Base-by-base conservation (phyloP, 2,888 invertebrate genomes). In the Sarcophaga caerulescens region DNA sequence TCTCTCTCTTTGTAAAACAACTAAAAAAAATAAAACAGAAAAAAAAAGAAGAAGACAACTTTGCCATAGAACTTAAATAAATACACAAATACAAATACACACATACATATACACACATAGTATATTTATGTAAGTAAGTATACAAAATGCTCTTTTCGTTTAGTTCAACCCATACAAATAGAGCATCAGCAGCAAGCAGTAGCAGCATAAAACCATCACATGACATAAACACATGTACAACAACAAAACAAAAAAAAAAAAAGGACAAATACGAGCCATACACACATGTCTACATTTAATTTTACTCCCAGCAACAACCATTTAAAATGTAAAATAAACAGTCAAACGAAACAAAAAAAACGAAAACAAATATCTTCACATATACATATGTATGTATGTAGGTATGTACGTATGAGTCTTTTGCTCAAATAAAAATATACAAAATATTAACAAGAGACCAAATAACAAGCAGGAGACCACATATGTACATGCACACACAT, bases 391-490 rank as follows among this genome's bases (percentile, higher is more conserved):
- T 35, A 35, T 35, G 35, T 4, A 25, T 4, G 4, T 25, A 25
- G 2, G 25, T 6, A 63, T 25, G 23, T 25, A 63, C 63, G 23
- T 14, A 25, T 14, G 23, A 66, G n/a, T 14, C 44, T 66, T 52
- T 52, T 52, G 52, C 17, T 71, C 44, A 76, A 60, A 81, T 19
- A 35, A 44, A 69, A 47, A 62, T 47, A 77, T 35, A 79, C 57
- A 79, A 85, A 79, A 80, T 83, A 80, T 83, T 82, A 83, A 82
- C 82, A 82, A 85, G 80, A 83, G 60, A 59, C 68, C 70, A 75
- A 75, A 45, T 60, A 47, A 80, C 65, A 71, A 74, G 23, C 25
- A 81, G 77, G 80, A 47, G 11, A 80, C 80, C 83, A 78, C 74
- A 73, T 52, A 12, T 4, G 19, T 66, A 74, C 69, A 73, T 73